These are phyloP conservation scores for Limnephilus lunatus DNA, from an alignment of 2,888 invertebrate genomes.

Conservation along the genomic window DNA sequence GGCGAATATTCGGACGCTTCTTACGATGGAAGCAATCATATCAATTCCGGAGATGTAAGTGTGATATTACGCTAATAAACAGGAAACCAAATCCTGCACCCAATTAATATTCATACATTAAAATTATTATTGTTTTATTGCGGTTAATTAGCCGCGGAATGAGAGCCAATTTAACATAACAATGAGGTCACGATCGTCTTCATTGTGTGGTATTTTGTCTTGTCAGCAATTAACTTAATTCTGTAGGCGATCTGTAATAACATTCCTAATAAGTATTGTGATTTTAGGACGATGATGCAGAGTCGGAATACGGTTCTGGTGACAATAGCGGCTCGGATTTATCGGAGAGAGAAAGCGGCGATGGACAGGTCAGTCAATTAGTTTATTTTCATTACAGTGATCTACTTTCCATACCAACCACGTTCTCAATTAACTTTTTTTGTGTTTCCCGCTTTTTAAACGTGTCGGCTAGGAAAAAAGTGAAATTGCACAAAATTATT, in stretches of 20 bases:
- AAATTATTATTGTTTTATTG: conserved; percentile 73
- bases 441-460: neutral
- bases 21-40: conserved; percentile 73
- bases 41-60: conserved; percentile 75
- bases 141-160: conserved; percentile 71
- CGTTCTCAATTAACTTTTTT: neutral
- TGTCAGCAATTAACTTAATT: conserved; percentile 53
- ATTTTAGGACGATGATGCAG: conserved; percentile 73
- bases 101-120: neutral
- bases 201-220: conserved; percentile 54
- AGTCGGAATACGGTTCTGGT: conserved; percentile 76
- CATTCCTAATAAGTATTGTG: neutral
- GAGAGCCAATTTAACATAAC: conserved; percentile 74
- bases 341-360: conserved; percentile 83
- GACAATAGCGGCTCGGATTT: conserved; percentile 75
- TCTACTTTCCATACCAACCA: conserved; percentile 16
- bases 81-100: neutral
- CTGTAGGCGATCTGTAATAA: neutral
- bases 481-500: neutral
- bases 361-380: conserved; percentile 68
- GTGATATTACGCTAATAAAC: conserved; percentile 22
- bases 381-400: conserved; percentile 10
- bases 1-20: conserved; percentile 77
- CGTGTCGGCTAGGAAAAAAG: neutral
- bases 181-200: conserved; percentile 75